phyloP scores from a whole-genome alignment of 2,797 vertebrate species.

The Leptodactylus fallax region DNA sequence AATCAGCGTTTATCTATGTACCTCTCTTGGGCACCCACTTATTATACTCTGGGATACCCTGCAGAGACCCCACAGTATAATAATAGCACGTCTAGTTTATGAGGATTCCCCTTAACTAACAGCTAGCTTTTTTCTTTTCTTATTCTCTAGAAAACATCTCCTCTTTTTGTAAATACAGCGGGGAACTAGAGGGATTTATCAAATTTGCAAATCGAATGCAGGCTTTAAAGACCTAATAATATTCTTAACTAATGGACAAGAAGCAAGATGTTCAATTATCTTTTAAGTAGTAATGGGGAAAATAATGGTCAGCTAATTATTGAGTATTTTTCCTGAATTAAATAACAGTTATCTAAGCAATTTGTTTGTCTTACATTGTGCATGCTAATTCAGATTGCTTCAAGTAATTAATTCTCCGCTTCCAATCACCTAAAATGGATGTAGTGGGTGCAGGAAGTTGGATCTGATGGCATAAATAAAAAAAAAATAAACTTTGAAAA shows the following conservation, averaged over 20 bases:
- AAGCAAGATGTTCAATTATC: slow-evolving; percentile 47
- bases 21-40: no score
- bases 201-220: slow-evolving; percentile 25
- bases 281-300: slow-evolving; percentile 45
- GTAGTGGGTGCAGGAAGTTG: not conserved
- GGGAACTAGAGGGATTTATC: not conserved
- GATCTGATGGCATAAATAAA: not conserved
- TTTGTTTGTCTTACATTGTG: slow-evolving; percentile 24
- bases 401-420: slow-evolving; percentile 25
- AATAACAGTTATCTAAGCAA: slow-evolving; percentile 41
- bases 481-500: not conserved
- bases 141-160: not conserved
- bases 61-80: no score
- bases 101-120: no score
- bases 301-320: slow-evolving; percentile 47
- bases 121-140: no score
- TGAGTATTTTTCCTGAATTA: slow-evolving; percentile 40
- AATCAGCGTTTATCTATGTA: no score
- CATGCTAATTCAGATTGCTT: slow-evolving; percentile 26
- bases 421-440: slow-evolving; percentile 1
- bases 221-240: slow-evolving; percentile 42
- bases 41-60: no score
- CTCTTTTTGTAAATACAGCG: not conserved
- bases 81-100: no score
- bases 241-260: slow-evolving; percentile 42